phyloP scores from a whole-genome alignment of 2,113 vertebrate species.

The Penelope pileata region DNA sequence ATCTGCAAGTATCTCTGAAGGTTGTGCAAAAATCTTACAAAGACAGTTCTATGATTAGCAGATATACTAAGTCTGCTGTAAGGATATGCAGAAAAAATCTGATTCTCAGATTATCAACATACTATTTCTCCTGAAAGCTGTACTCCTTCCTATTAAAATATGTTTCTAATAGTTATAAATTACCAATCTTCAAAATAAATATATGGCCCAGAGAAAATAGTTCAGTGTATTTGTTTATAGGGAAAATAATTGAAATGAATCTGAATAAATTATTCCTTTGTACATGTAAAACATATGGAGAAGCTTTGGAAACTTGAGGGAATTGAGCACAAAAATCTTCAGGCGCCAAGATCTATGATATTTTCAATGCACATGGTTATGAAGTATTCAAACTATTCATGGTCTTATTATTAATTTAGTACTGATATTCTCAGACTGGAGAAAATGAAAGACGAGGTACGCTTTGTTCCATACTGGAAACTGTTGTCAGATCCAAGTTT shows the following conservation, averaged over 20 bases:
- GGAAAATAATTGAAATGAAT: not conserved
- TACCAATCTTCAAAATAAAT: not conserved
- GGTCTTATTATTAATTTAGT: not conserved
- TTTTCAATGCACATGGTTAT: not conserved
- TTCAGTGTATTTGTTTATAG: not conserved
- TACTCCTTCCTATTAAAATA: not conserved
- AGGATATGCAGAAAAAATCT: not conserved
- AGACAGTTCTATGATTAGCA: not conserved
- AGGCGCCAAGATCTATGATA: not conserved
- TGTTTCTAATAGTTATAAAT: not conserved
- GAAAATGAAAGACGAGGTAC: not conserved
- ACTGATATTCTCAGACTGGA: not conserved
- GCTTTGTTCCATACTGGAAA: not conserved
- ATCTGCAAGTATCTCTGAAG: not conserved
- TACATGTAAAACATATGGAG: not conserved
- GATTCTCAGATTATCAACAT: not conserved
- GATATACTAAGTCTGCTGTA: not conserved
- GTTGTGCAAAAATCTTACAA: not conserved
- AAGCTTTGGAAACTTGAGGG: not conserved
- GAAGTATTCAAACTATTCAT: not conserved
- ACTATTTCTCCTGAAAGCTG: not conserved
- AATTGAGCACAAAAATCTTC: not conserved
- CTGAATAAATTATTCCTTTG: not conserved
- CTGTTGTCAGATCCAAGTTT: not conserved
- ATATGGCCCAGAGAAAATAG: not conserved